phyloP scores from a whole-genome alignment of 1,140 invertebrate species.

The Diorhabda sublineata region DNA sequence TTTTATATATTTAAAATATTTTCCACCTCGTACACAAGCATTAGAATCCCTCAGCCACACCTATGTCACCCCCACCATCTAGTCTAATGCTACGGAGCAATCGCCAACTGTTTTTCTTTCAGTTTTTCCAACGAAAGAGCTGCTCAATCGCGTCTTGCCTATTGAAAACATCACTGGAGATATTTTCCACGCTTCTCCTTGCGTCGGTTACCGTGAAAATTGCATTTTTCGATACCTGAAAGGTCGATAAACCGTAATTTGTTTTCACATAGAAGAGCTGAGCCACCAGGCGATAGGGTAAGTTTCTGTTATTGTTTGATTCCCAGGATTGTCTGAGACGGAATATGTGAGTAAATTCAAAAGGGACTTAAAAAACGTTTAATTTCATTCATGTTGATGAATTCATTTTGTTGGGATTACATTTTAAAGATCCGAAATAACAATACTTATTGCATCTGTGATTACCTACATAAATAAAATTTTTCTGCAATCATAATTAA shows the following conservation, averaged over 20 bases:
- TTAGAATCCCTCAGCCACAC: constrained; percentile 5
- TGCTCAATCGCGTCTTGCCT: constrained; percentile 1
- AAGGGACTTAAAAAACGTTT: background rate
- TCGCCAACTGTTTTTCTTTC: constrained; percentile 9
- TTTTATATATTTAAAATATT: background rate
- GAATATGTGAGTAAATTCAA: background rate
- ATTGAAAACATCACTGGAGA: background rate
- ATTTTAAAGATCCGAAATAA: background rate
- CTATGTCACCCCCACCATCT: constrained; percentile 1
- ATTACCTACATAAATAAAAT: too few species aligned
- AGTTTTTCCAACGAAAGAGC: background rate
- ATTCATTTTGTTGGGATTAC: background rate
- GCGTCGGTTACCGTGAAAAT: background rate
- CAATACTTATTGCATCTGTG: background rate
- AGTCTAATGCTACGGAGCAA: background rate
- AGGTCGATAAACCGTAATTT: constrained; percentile 8
- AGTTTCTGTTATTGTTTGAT: constrained; percentile 9
- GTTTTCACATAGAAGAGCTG: constrained; percentile 9
- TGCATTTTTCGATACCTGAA: background rate
- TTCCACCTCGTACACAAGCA: constrained; percentile 1
- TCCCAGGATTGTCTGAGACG: background rate
- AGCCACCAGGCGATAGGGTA: constrained; percentile 1
- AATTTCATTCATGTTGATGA: background rate
- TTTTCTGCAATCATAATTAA: too few species aligned
- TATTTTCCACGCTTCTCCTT: constrained; percentile 1